Evolutionary conservation across 92 coral and sea anemone genomes (phyloP), one percentile per base, ranked within the genome.

Genomic region (Phenganax marumi): DNA sequence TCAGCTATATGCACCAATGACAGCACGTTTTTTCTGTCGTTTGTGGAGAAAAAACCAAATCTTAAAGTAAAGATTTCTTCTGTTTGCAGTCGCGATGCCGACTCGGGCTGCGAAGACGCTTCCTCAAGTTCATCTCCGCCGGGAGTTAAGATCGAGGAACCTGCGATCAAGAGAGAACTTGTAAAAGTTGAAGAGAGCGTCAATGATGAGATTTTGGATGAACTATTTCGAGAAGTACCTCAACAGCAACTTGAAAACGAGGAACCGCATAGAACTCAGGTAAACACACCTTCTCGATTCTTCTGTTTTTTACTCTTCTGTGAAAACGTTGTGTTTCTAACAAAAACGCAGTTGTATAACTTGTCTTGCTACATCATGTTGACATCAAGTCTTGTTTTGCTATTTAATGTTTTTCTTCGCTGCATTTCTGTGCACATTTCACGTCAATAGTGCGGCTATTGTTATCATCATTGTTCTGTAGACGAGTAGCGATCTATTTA

Each of bases 51-150:
- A 24, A 78, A 60, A 22, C 83, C 73, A 3, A 46, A 62, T 26
- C 33, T 78, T 7, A 78, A 33, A 7, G 83, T 78, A 8, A 78
- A 60, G 8, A 77, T 84, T 51, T 62, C 71, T 62, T 91, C 89
- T 81, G 86, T 81, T 76, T 87, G 73, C 88, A 91, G 92, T 91
- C 85, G 90, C 74, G 92, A 90, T 84, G 90, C 90, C 49, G 96
- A 91, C 75, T 91, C 96, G 14, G 96, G 92, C 52, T 89, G 84
- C 71, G 96, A 92, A 13, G 91, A 81, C 62, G 86, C 88, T 47
- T 61, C 94, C 49, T 57, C 85, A 69, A 82, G 87, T 25, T 81
- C 92, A 21, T 91, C 96, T 52, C 85, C 88, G 61, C 89, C 62
- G 70, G 82, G 82, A 79, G 85, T 86, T 68, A 62, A 91, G 66